Conservation (phyloP, 2,888 invertebrate species). For the Crossocerus cetratus region DNA sequence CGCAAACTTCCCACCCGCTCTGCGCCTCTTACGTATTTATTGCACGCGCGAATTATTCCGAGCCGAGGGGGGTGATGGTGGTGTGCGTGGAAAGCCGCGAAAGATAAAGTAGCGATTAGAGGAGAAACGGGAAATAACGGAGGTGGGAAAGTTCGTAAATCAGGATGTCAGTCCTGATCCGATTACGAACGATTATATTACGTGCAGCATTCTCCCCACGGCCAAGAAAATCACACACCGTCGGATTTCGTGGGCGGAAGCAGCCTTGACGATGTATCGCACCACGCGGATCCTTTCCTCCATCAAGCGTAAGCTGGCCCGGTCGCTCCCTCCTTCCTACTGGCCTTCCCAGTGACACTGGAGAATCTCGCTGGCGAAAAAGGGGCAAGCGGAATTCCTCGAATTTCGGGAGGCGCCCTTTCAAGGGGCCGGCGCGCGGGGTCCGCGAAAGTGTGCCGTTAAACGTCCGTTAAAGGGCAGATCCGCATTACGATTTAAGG, state of each 20-base stretch:
- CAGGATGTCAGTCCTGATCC: constrained; percentile 55
- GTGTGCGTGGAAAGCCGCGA: background rate
- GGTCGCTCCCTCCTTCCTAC: background rate
- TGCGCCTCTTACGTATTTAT: background rate
- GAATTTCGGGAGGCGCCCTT: background rate
- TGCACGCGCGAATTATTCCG: background rate
- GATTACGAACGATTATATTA: constrained; percentile 57
- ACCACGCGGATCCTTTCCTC: constrained; percentile 11
- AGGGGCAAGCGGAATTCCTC: background rate
- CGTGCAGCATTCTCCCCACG: constrained; percentile 33
- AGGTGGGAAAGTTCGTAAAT: constrained; percentile 55
- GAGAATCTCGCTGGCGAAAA: background rate
- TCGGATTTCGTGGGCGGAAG: constrained; percentile 3
- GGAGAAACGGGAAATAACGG: constrained; percentile 11
- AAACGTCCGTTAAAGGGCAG: background rate
- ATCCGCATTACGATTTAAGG: background rate
- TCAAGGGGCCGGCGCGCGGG: background rate
- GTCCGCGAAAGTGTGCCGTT: background rate
- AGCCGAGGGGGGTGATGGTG: background rate
- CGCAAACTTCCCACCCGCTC: background rate
- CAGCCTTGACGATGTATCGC: constrained; percentile 11
- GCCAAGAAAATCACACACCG: constrained; percentile 19
- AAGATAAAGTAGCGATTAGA: constrained; percentile 26
- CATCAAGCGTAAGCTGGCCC: background rate
- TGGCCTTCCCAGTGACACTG: background rate